Evolutionary conservation across 2,888 invertebrate species (phyloP).

Genomic region (Drosophila subquinaria): DNA sequence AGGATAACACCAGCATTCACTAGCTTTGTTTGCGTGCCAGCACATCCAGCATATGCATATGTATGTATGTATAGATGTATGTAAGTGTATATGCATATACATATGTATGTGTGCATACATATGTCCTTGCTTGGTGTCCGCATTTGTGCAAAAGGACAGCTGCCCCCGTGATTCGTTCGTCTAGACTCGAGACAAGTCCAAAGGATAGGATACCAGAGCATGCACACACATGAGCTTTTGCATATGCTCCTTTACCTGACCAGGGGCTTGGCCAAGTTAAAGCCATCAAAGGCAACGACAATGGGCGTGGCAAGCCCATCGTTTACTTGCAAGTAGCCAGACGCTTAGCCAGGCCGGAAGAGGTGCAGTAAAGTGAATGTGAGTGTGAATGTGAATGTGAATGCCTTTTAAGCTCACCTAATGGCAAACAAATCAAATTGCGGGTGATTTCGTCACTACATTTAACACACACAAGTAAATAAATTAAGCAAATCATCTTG

Average conservation of each 20-base stretch:
- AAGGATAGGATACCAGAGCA: slow-evolving; percentile 27
- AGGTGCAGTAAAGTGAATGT: slow-evolving; percentile 55
- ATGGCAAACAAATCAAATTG: slow-evolving; percentile 35
- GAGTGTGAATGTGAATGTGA: slow-evolving; percentile 1
- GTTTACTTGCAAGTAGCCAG: slow-evolving; percentile 21
- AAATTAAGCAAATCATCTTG: slow-evolving; percentile 1
- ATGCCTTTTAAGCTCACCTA: slow-evolving; percentile 21
- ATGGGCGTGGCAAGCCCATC: slow-evolving; percentile 45
- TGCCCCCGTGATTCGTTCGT: slow-evolving; percentile 67
- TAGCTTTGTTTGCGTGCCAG: slow-evolving; percentile 60
- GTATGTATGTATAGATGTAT: neutral
- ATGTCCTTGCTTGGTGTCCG: slow-evolving; percentile 26
- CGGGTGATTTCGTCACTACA: neutral
- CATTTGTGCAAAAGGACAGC: slow-evolving; percentile 56
- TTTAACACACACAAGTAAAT: slow-evolving; percentile 4
- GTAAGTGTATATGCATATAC: neutral
- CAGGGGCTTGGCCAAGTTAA: slow-evolving; percentile 56
- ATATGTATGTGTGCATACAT: neutral
- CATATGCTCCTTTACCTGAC: slow-evolving; percentile 41
- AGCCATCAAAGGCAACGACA: slow-evolving; percentile 2
- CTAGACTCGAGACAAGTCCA: slow-evolving; percentile 69
- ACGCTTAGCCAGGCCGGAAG: slow-evolving; percentile 50
- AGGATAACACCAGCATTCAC: slow-evolving; percentile 40
- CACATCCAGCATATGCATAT: slow-evolving; percentile 31
- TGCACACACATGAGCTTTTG: slow-evolving; percentile 62